A percentile compares a stretch with the other conserved stretches of the same genome.
Evolutionary conservation across 2,797 vertebrate species (phyloP).

Genomic region (Sylvilagus floridanus): DNA sequence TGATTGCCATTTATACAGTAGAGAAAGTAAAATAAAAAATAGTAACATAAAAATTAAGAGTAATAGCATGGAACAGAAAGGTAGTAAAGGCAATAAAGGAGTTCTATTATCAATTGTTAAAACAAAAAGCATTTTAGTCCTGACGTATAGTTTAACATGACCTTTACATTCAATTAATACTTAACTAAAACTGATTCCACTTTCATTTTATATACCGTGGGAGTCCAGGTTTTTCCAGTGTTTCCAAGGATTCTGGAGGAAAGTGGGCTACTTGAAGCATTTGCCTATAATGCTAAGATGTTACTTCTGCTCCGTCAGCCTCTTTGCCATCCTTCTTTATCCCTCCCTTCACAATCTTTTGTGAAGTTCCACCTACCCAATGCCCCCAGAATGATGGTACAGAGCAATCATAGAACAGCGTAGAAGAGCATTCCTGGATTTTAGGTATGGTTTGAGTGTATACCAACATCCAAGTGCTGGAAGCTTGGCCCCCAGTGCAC

Average conservation of each 20-base stretch:
- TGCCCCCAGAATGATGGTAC: too few relatives aligned
- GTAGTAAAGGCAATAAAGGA: neutral
- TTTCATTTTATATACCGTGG: neutral
- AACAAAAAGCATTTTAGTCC: neutral
- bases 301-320: constrained; percentile 29
- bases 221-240: neutral
- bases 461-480: too few relatives aligned
- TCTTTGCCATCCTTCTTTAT: neutral
- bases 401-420: too few relatives aligned
- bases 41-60: neutral
- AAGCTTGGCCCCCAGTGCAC: too few relatives aligned
- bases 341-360: neutral
- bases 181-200: neutral
- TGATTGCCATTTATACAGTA: neutral
- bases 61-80: neutral
- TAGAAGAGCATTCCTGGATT: too few relatives aligned
- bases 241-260: neutral
- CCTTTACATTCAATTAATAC: constrained; percentile 13
- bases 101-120: neutral
- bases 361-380: neutral
- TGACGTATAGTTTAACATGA: neutral
- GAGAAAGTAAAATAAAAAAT: neutral
- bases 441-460: too few relatives aligned
- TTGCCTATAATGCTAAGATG: neutral
- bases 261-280: neutral